Percentiles rank a stretch among this genome's conserved stretches.
phyloP scores from a whole-genome alignment of 2,113 vertebrate species.

The Melanocharis versteri region DNA sequence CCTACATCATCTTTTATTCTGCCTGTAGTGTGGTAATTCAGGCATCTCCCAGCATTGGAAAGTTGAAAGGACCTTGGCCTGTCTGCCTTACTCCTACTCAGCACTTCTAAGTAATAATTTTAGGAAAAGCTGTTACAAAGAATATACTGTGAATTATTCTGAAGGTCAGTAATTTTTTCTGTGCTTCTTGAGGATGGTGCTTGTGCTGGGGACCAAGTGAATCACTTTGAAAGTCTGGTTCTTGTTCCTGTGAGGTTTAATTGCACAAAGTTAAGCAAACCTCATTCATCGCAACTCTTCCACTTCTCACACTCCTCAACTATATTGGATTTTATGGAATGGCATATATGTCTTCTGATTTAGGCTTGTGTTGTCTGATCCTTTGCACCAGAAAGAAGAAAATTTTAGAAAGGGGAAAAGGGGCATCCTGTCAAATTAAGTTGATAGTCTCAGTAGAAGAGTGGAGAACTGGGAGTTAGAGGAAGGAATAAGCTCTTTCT shows the following conservation, averaged over 20 bases:
- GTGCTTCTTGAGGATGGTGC: neutral
- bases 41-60: neutral
- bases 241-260: neutral
- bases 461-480: neutral
- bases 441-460: neutral
- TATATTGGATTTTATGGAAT: neutral
- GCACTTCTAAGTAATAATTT: neutral
- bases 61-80: neutral
- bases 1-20: neutral
- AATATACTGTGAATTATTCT: neutral
- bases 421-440: neutral
- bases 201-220: neutral
- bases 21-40: neutral
- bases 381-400: neutral
- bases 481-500: neutral
- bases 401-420: neutral
- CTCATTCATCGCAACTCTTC: neutral
- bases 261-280: neutral
- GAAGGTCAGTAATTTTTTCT: neutral
- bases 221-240: neutral
- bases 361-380: neutral
- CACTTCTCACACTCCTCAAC: neutral
- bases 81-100: neutral
- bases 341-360: neutral
- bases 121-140: neutral